Conservation (phyloP, 2,888 invertebrate genomes). For the Nesidiocoris tenuis region DNA sequence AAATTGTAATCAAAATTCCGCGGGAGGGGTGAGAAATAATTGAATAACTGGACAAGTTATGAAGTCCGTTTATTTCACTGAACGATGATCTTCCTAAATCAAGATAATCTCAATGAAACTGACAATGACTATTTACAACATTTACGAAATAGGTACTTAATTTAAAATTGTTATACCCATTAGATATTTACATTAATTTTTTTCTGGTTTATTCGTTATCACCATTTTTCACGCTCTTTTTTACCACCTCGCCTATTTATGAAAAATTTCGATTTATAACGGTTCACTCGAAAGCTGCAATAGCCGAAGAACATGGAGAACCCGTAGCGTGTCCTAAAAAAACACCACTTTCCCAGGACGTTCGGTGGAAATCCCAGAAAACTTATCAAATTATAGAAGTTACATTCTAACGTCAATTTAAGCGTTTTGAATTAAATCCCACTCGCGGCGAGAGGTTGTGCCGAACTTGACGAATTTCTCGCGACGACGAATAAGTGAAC, state of each 20-base stretch:
- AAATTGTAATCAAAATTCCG: no score
- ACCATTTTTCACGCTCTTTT: conserved; percentile 25
- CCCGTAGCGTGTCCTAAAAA: conserved; percentile 37
- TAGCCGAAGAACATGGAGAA: conserved; percentile 32
- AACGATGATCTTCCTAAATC: conserved; percentile 18
- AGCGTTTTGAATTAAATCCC: conserved; percentile 22
- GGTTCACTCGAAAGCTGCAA: not conserved
- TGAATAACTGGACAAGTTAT: not conserved
- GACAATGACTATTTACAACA: conserved; percentile 44
- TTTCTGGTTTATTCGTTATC: conserved; percentile 28
- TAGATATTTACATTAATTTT: conserved; percentile 34
- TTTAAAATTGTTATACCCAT: conserved; percentile 38
- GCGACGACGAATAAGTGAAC: not conserved
- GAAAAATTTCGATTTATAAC: not conserved
- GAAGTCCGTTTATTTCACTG: conserved; percentile 37
- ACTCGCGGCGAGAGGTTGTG: not conserved
- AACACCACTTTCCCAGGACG: no score
- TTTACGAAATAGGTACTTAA: conserved; percentile 41
- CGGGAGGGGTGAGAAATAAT: not conserved
- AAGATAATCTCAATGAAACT: conserved; percentile 29
- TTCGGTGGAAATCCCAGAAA: conserved; percentile 13
- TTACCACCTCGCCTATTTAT: conserved; percentile 6
- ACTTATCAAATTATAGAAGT: not conserved
- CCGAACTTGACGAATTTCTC: not conserved
- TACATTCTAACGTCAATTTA: not conserved